Conservation (phyloP, 2,797 vertebrate genomes). For the Chiropotes sagulatus region DNA sequence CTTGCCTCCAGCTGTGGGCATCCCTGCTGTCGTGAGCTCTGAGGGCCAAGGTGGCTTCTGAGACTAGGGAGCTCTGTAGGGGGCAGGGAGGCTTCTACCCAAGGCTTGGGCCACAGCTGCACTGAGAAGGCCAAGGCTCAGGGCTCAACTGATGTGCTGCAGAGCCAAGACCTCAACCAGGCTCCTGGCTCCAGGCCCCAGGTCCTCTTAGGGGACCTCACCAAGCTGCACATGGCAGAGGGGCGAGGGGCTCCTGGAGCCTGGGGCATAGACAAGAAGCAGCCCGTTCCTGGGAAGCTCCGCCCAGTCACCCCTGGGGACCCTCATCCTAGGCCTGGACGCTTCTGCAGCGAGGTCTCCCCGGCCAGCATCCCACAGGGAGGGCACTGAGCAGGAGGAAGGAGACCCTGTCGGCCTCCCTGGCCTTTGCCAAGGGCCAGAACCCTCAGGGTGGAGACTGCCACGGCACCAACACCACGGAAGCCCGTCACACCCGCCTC, state of each 20-base stretch:
- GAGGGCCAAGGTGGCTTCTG: background rate
- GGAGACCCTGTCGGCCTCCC: background rate
- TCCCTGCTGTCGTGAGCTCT: background rate
- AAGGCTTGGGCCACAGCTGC: background rate
- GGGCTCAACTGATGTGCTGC: background rate
- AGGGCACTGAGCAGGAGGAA: accelerated
- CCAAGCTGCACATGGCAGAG: background rate
- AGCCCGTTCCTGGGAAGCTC: background rate
- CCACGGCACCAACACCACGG: accelerated
- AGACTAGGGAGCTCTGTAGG: background rate
- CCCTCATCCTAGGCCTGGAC: background rate
- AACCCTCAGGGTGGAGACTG: background rate
- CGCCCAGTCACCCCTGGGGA: background rate
- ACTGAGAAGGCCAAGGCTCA: background rate
- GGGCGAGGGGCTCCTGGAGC: background rate
- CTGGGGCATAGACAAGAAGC: background rate
- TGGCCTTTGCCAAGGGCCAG: background rate
- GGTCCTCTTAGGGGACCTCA: background rate
- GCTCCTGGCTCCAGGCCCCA: background rate
- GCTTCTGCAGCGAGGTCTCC: background rate
- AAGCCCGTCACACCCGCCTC: background rate
- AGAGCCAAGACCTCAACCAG: background rate
- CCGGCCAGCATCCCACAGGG: too few relatives aligned
- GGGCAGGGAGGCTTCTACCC: accelerated
- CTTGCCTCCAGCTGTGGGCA: background rate